phyloP scores from a whole-genome alignment of 2,113 vertebrate species.

The Podarcis muralis region DNA sequence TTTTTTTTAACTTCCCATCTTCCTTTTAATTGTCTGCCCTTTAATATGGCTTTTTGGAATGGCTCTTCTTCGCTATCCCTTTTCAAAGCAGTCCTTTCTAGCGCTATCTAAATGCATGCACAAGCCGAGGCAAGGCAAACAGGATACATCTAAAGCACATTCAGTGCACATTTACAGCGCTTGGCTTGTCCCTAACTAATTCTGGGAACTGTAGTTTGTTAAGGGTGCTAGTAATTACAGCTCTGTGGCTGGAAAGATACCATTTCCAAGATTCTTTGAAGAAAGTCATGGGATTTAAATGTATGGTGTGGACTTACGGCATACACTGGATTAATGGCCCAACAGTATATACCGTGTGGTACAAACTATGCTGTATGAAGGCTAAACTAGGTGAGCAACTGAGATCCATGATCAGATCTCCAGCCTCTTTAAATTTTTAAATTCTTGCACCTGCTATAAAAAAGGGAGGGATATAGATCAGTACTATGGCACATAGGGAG shows the following conservation, averaged over 20 bases:
- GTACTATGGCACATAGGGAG: no score
- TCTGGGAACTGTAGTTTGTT: no score
- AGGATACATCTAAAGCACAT: background rate
- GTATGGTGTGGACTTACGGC: no score
- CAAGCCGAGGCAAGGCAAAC: background rate
- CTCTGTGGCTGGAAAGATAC: no score
- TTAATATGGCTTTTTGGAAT: background rate
- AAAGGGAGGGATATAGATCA: background rate
- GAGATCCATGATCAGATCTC: background rate
- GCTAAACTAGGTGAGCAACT: background rate
- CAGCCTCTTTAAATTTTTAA: background rate
- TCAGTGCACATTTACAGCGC: no score
- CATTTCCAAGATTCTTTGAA: no score
- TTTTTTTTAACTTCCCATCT: background rate
- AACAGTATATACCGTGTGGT: background rate
- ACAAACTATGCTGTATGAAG: background rate
- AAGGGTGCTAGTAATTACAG: no score
- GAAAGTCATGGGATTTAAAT: no score
- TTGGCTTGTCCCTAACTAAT: no score
- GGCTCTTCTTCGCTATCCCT: background rate
- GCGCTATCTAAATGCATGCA: background rate
- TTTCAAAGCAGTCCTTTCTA: slow-evolving; percentile 23
- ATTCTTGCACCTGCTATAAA: background rate
- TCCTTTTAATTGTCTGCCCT: background rate
- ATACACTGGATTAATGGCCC: background rate